These are phyloP conservation scores for Cecropterus lyciades DNA, from an alignment of 1,140 invertebrate genomes.

Conservation along the genomic window DNA sequence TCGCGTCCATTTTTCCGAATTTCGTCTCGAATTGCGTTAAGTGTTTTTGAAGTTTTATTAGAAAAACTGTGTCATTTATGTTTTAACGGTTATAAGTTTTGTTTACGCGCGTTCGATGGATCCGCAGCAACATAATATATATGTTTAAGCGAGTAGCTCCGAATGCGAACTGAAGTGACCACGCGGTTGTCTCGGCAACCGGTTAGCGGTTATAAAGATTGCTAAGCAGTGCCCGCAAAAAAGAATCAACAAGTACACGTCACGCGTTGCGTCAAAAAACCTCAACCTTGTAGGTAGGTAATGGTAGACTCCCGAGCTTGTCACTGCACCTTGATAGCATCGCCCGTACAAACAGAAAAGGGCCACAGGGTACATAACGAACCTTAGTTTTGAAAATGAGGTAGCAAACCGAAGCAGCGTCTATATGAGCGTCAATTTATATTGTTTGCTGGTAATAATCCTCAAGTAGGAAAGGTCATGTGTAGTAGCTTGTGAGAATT, in stretches of 20 bases:
- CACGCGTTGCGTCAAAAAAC: conserved; percentile 40
- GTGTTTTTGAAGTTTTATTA: conserved; percentile 54
- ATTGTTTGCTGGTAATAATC: too few species aligned
- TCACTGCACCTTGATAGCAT: neutral
- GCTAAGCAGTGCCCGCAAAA: conserved; percentile 56
- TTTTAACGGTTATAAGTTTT: conserved; percentile 24
- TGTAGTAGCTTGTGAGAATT: too few species aligned
- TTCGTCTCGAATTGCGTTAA: conserved; percentile 31
- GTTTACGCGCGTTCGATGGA: conserved; percentile 38
- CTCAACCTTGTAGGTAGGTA: conserved; percentile 29
- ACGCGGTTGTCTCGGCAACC: conserved; percentile 60
- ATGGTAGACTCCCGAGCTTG: conserved; percentile 15
- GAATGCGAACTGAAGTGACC: conserved; percentile 53
- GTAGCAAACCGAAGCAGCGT: too few species aligned
- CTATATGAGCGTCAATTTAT: too few species aligned
- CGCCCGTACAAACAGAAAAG: neutral
- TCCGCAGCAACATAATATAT: conserved; percentile 59
- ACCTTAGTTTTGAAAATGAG: too few species aligned
- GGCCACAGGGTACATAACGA: too few species aligned
- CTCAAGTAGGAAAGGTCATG: too few species aligned
- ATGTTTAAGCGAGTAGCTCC: conserved; percentile 59
- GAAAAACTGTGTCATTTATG: conserved; percentile 56
- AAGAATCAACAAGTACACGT: conserved; percentile 67
- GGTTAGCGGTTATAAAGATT: conserved; percentile 48
- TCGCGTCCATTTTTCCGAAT: conserved; percentile 33